Conservation (phyloP, 2,797 vertebrate genomes). For the Xenops minutus region DNA sequence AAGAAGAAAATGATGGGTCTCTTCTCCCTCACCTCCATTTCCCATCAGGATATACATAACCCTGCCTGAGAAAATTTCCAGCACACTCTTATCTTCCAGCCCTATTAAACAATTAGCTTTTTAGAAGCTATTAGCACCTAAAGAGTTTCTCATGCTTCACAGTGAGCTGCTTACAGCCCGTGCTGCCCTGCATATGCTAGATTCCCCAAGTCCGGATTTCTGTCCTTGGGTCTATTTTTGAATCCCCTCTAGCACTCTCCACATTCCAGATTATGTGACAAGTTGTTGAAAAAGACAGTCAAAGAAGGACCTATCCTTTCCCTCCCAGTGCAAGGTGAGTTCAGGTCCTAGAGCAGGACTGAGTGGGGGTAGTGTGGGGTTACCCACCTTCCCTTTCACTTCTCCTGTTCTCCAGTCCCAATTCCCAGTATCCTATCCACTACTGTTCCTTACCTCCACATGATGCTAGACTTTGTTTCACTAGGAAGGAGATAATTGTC, state of each 20-base stretch:
- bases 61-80: background rate
- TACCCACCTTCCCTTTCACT: background rate
- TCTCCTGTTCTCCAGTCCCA: background rate
- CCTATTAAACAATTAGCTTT: background rate
- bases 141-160: background rate
- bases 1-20: background rate
- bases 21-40: background rate
- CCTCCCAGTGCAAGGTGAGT: background rate
- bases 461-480: background rate
- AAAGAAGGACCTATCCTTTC: background rate
- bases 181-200: background rate
- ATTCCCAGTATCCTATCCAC: background rate
- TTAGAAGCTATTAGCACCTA: background rate
- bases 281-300: background rate
- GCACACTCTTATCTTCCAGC: background rate
- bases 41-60: background rate
- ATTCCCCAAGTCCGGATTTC: background rate
- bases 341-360: background rate
- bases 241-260: background rate
- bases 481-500: background rate
- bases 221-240: background rate
- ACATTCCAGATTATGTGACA: background rate
- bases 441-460: background rate
- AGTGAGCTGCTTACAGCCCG: background rate
- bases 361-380: accelerated